Base-by-base conservation (phyloP, 1,140 invertebrate species). In the Mamestra configurata region DNA sequence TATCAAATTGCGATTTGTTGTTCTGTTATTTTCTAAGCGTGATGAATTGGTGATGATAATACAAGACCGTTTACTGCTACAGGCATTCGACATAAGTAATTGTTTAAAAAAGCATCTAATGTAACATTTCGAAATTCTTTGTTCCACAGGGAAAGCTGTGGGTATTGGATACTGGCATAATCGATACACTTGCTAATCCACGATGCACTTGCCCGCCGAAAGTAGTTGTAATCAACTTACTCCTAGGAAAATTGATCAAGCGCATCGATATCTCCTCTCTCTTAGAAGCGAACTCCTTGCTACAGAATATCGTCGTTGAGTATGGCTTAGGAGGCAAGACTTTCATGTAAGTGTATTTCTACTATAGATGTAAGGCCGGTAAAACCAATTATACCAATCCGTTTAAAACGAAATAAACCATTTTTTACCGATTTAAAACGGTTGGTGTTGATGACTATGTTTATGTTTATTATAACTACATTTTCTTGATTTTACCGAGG, bases 141-240 rank as follows among this genome's bases (percentile, higher is more conserved):
- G 20, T 20, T 72, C 11, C 18, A 18, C 89, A 96, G 86, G 96
- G 96, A 79, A 95, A 96, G n/a, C 87, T 97, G 1, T 97, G 97
- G 97, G 95, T 96, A 1, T 91, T 97, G 59, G 97, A 97, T 84
- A 95, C 95, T 51, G 97, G 97, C 46, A 94, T 97, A 43, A 96
- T 96, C 0, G 96, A 97, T 79, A 97, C 96, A 1, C 84, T 97
- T 57, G 95, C 96, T 71, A 94, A 96, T 43, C 96, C 97, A 0
- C 94, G 96, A 1, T 95, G 96, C 8, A 95, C 96, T n/a, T 97
- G 96, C 79, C 91, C 95, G 11, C 96, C 97, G 0, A 97, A 97
- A 90, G 95, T 97, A 20, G 95, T 97, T 8, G 96, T 95, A n/a
- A 94, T 97, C 59, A 95, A 96, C 81, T 92, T 96, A 0, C 92